A percentile compares a stretch with the other conserved stretches of the same genome.
These are phyloP conservation scores for Hydra vulgaris DNA, from an alignment of 30 jellyfish, hydroid and myxozoan species.

Conservation along the genomic window DNA sequence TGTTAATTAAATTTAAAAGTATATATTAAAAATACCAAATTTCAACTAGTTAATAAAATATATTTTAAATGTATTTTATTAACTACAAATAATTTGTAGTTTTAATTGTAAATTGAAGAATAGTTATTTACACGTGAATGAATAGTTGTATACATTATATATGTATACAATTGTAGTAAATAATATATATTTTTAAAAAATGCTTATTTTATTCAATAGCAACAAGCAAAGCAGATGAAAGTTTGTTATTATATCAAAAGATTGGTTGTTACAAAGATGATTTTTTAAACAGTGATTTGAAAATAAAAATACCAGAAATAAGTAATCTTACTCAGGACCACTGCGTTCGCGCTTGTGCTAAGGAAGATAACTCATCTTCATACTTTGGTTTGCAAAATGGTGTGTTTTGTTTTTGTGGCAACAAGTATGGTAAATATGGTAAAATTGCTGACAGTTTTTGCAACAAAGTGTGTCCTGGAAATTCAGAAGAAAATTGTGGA, in stretches of 20 bases:
- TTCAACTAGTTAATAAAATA: too few relatives aligned
- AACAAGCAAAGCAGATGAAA: not conserved
- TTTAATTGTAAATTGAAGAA: too few relatives aligned
- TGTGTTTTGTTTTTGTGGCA: slow-evolving; percentile 69
- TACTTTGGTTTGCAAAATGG: slow-evolving; percentile 89
- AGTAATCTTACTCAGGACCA: slow-evolving; percentile 65
- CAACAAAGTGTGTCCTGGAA: slow-evolving; percentile 47
- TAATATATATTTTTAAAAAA: too few relatives aligned
- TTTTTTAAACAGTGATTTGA: slow-evolving; percentile 44
- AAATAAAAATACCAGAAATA: slow-evolving; percentile 29
- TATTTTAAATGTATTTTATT: too few relatives aligned
- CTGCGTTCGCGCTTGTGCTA: slow-evolving; percentile 82
- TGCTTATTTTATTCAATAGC: not conserved
- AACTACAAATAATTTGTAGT: too few relatives aligned
- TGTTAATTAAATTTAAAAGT: too few relatives aligned
- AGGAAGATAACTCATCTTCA: slow-evolving; percentile 70
- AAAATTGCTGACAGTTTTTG: slow-evolving; percentile 43
- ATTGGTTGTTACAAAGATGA: slow-evolving; percentile 83
- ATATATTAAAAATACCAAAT: too few relatives aligned
- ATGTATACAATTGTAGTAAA: too few relatives aligned
- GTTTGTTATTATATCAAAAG: slow-evolving; percentile 49
- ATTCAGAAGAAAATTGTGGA: slow-evolving; percentile 70
- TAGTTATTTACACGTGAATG: too few relatives aligned
- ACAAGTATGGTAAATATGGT: slow-evolving; percentile 69
- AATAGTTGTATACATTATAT: too few relatives aligned